Conservation (phyloP, 2,797 vertebrate genomes). For the Sebastiscus tertius region DNA sequence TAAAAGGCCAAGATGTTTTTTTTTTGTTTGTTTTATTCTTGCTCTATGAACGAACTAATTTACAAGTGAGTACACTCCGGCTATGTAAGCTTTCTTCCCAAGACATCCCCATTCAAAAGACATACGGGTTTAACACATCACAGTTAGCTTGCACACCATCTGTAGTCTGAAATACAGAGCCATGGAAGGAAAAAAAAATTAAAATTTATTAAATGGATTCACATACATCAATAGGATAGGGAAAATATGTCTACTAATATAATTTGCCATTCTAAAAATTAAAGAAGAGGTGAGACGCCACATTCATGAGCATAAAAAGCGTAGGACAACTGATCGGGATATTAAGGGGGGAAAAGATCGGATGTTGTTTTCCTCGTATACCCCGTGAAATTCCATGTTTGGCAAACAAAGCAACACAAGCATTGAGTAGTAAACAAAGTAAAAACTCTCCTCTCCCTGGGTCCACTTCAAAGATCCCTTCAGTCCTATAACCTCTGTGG, state of each 20-base stretch:
- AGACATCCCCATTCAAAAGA: constrained; percentile 69
- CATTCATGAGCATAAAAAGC: constrained; percentile 76
- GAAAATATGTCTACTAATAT: constrained; percentile 74
- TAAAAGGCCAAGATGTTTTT: constrained; percentile 84
- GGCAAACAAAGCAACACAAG: constrained; percentile 80
- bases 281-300: constrained; percentile 62
- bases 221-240: constrained; percentile 78
- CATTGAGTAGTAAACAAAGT: constrained; percentile 78
- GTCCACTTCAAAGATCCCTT: constrained; percentile 80
- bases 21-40: constrained; percentile 75
- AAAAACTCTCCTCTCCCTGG: constrained; percentile 76
- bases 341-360: constrained; percentile 15
- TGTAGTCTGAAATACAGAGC: constrained; percentile 75
- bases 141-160: constrained; percentile 73
- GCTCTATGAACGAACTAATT: constrained; percentile 84
- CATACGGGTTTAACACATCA: constrained; percentile 64
- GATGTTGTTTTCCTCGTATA: constrained; percentile 44
- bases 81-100: constrained; percentile 69
- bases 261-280: constrained; percentile 74
- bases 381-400: constrained; percentile 73
- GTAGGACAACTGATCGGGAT: constrained; percentile 57
- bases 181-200: constrained; percentile 67
- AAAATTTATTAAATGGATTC: constrained; percentile 81
- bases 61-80: constrained; percentile 82
- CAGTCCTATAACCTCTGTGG: constrained; percentile 74